A percentile compares a stretch with the other conserved stretches of the same genome.
Evolutionary conservation across 2,797 vertebrate species (phyloP).

Genomic region (Gephyroberyx darwinii): DNA sequence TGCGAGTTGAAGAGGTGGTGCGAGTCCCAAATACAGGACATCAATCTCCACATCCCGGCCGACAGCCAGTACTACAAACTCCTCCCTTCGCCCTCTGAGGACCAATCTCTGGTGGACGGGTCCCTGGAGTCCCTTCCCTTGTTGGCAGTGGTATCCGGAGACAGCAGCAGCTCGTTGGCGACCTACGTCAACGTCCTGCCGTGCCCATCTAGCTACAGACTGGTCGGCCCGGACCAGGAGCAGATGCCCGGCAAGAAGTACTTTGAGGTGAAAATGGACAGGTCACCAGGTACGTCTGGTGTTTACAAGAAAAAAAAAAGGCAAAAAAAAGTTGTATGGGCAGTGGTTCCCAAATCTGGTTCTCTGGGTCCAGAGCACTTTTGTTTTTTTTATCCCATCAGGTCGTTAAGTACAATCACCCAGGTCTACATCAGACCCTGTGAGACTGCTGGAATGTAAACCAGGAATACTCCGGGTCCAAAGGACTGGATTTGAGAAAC

Average conservation of each 20-base stretch:
- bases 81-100: constrained; percentile 75
- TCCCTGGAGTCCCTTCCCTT: constrained; percentile 63
- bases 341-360: too few species aligned
- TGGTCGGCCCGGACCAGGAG: constrained; percentile 48
- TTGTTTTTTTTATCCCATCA: too few species aligned
- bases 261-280: constrained; percentile 70
- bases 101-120: constrained; percentile 77
- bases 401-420: too few species aligned
- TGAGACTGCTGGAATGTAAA: too few species aligned
- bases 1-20: constrained; percentile 89
- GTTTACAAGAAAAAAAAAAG: background rate
- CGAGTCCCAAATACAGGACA: constrained; percentile 86
- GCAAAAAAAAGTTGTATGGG: background rate
- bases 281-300: constrained; percentile 60
- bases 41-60: constrained; percentile 81
- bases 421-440: too few species aligned
- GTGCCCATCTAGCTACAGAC: constrained; percentile 15
- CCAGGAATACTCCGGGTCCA: too few species aligned
- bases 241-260: constrained; percentile 62
- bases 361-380: too few species aligned
- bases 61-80: constrained; percentile 74
- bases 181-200: constrained; percentile 70
- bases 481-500: too few species aligned
- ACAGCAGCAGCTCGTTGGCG: constrained; percentile 76
- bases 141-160: constrained; percentile 63